Evolutionary conservation across 2,888 invertebrate genomes (phyloP).

Genomic region (Temnothorax unifasciatus): DNA sequence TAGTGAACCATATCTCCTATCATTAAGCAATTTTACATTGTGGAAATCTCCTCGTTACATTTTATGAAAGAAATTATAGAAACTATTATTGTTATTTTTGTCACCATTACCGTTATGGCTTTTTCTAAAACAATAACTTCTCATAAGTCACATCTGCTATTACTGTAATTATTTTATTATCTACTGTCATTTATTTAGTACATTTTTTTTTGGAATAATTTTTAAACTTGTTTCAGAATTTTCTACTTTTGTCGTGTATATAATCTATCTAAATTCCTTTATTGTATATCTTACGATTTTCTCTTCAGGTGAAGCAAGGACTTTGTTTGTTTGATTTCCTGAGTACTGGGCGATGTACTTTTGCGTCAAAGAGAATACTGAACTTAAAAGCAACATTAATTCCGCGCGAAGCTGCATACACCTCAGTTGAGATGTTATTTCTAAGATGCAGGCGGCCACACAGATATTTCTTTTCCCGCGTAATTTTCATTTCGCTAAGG

Average conservation of each 20-base stretch:
- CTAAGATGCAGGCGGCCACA: not conserved
- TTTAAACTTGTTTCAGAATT: not conserved
- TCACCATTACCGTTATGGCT: not conserved
- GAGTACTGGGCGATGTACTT: not conserved
- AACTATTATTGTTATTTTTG: constrained; percentile 6
- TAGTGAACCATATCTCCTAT: not conserved
- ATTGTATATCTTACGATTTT: not conserved
- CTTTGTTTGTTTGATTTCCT: constrained; percentile 18
- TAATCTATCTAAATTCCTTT: not conserved
- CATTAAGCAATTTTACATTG: not conserved
- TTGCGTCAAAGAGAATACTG: constrained; percentile 9
- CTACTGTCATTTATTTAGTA: not conserved
- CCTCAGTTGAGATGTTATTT: not conserved
- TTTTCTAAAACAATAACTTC: not conserved
- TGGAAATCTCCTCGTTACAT: not conserved
- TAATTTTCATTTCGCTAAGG: not conserved
- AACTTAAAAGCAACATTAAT: constrained; percentile 38
- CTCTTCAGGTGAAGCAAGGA: not conserved
- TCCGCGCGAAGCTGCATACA: not conserved
- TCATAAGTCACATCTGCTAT: not conserved
- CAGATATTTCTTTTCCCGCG: not conserved
- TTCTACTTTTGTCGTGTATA: not conserved
- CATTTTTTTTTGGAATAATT: not conserved
- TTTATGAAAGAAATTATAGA: not conserved
- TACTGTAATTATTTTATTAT: not conserved